Evolutionary conservation across 2,888 invertebrate species (phyloP), one percentile per base, ranked within the genome.

Genomic region (Xestobium rufovillosum): DNA sequence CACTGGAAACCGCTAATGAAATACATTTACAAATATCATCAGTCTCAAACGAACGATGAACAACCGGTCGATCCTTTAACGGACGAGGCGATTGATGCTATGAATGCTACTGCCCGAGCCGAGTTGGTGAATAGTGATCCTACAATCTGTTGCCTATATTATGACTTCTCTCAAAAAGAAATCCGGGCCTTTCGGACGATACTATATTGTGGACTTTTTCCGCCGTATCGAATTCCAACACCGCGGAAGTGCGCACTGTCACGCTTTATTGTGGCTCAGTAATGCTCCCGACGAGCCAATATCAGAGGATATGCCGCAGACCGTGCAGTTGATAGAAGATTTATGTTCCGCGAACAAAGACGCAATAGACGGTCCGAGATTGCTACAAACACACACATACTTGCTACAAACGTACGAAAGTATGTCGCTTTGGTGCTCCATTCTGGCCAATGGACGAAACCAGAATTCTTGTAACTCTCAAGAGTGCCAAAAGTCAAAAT

Each of bases 191-290:
- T 61, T 59, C 26, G 50, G 52, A 28, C 50, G 49, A 38, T 56
- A 56, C 45, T 34, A 42, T 33, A 49, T 61, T 3, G 3, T 35
- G 11, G 26, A n/a, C n/a, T n/a, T n/a, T n/a, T n/a, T n/a, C n/a
- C n/a, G n/a, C n/a, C n/a, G n/a, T n/a, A n/a, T n/a, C 19, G 58
- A 61, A 43, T 65, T 65, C 31, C 60, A 62, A 38, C 57, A 62
- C 48, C 43, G 52, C 36, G 64, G 60, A 43, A 62, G 61, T 41
- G 61, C 63, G 0, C 59, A 57, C 39, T 62, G 60, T 6, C 63
- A 64, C 26, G 58, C 61, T 47, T 49, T 65, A 17, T 3, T 64
- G 42, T 66, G 63, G 64, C 49, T 65, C 8, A 44, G 59, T 27
- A 55, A 62, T 49, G 49, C 36, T 31, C 57, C 57, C 12, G 40